phyloP scores from a whole-genome alignment of 2,113 vertebrate species.

The Dascyllus trimaculatus region DNA sequence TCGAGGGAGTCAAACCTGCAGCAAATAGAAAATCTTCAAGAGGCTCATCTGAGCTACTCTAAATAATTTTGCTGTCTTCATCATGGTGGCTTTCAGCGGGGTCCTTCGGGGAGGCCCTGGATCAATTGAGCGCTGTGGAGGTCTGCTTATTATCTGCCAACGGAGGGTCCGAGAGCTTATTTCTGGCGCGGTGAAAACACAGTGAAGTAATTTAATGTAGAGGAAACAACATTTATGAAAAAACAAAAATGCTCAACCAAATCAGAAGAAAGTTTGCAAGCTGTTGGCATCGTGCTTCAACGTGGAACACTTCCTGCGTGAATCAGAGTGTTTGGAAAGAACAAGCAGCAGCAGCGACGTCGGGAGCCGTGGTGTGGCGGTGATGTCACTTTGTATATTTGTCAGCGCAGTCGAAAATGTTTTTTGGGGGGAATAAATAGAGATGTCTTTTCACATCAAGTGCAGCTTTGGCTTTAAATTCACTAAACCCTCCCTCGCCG shows the following conservation, averaged over 20 bases:
- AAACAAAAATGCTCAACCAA: constrained; percentile 40
- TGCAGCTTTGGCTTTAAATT: constrained; percentile 47
- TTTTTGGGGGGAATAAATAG: constrained; percentile 68
- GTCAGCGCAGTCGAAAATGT: constrained; percentile 51
- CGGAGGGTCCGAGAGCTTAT: constrained; percentile 51
- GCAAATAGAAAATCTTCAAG: constrained; percentile 57
- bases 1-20: constrained; percentile 64
- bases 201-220: constrained; percentile 65
- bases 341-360: constrained; percentile 19
- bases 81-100: constrained; percentile 60
- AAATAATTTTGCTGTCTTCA: constrained; percentile 80
- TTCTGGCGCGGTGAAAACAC: constrained; percentile 49
- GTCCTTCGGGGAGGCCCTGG: constrained; percentile 53
- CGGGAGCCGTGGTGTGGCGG: constrained; percentile 41
- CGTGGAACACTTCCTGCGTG: constrained; percentile 39
- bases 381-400: constrained; percentile 72
- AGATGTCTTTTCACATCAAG: constrained; percentile 74
- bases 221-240: constrained; percentile 35
- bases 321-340: constrained; percentile 53
- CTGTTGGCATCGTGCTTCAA: constrained; percentile 37
- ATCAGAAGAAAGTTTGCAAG: constrained; percentile 32
- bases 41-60: constrained; percentile 65
- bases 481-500: not conserved
- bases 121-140: constrained; percentile 72
- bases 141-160: constrained; percentile 74